Evolutionary conservation across 2,888 invertebrate species (phyloP).

Genomic region (Diadegma fenestrale): DNA sequence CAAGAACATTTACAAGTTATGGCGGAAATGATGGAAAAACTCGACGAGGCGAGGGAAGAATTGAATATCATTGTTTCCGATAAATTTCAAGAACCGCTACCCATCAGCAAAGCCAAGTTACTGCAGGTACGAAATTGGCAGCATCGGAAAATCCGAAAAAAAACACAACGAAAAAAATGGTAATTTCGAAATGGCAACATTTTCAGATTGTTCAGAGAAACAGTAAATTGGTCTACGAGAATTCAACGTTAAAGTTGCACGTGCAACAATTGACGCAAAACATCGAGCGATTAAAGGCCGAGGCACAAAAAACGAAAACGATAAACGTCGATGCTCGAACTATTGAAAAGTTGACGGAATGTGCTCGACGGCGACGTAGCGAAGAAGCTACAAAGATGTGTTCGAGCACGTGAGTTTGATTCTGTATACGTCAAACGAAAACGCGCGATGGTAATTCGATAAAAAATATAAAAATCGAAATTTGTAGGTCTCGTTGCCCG

Average conservation of each 20-base stretch:
- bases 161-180: neutral
- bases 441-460: neutral
- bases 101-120: constrained; percentile 77
- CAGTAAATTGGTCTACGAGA: constrained; percentile 77
- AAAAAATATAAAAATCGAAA: neutral
- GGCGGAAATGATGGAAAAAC: constrained; percentile 79
- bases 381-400: constrained; percentile 50
- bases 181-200: neutral
- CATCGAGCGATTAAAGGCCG: constrained; percentile 74
- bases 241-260: constrained; percentile 75
- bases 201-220: constrained; percentile 77
- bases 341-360: constrained; percentile 73
- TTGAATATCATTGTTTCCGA: constrained; percentile 77
- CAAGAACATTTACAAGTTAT: constrained; percentile 77
- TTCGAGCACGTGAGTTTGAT: constrained; percentile 57
- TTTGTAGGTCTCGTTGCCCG: constrained; percentile 40
- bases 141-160: neutral
- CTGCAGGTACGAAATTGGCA: constrained; percentile 73
- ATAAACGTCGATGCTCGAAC: constrained; percentile 76
- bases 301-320: constrained; percentile 71
- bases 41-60: constrained; percentile 78
- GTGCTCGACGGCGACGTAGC: constrained; percentile 62
- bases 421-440: neutral
- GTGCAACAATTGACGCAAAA: constrained; percentile 75
- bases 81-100: constrained; percentile 77